Evolutionary conservation across 37 sponge, comb jelly and placozoan species (phyloP).

Genomic region (Diacarnus erythraeanus): DNA sequence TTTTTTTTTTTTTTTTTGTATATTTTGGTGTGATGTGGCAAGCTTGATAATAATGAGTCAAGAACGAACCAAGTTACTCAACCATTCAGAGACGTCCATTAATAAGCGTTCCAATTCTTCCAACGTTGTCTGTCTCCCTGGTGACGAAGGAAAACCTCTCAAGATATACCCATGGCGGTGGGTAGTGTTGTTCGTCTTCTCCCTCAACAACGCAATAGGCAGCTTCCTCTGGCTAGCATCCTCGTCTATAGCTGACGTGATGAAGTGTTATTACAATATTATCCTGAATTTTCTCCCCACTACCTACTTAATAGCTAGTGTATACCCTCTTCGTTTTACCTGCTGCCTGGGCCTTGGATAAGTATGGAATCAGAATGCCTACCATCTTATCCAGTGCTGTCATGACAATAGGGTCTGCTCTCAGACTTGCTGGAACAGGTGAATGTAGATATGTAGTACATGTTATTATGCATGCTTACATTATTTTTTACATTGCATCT

Average conservation of each 20-base stretch:
- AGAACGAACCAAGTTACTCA: too few species aligned
- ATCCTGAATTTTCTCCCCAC: conserved; percentile 36
- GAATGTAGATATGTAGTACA: too few species aligned
- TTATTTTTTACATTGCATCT: too few species aligned
- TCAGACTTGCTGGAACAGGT: conserved; percentile 53
- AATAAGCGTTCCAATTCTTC: too few species aligned
- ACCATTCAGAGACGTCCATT: too few species aligned
- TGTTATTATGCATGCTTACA: too few species aligned
- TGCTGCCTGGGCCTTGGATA: conserved; percentile 38
- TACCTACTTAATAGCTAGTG: conserved; percentile 15
- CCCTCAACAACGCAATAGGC: conserved; percentile 7
- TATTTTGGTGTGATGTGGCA: too few species aligned
- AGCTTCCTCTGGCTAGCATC: conserved; percentile 37
- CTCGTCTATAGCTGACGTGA: conserved; percentile 39
- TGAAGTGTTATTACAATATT: conserved; percentile 46
- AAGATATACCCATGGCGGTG: conserved; percentile 48
- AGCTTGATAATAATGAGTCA: too few species aligned
- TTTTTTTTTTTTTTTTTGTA: conserved; percentile 1
- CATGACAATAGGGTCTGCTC: conserved; percentile 31
- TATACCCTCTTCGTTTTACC: conserved; percentile 38
- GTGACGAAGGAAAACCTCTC: too few species aligned
- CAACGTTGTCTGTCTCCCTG: too few species aligned
- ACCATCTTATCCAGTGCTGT: not conserved
- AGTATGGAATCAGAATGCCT: conserved; percentile 24
- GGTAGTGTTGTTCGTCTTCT: conserved; percentile 26